phyloP scores from a whole-genome alignment of 2,113 vertebrate species.

The Isichthys henryi region DNA sequence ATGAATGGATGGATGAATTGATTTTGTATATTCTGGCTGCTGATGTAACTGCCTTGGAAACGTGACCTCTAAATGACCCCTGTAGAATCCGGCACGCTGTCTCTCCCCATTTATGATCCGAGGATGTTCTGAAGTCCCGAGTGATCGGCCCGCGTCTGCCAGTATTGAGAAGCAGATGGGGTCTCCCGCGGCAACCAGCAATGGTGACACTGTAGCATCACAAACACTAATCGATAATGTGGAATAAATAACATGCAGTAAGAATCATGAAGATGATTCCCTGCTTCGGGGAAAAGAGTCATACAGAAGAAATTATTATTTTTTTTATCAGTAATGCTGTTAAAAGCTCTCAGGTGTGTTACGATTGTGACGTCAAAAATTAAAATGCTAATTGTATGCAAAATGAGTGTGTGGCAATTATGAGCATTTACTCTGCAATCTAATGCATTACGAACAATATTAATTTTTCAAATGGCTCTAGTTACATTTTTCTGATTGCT shows the following conservation, averaged over 20 bases:
- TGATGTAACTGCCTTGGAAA: neutral
- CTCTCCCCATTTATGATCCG: neutral
- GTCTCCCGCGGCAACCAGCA: neutral
- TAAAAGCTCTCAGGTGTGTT: neutral
- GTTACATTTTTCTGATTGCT: constrained; percentile 21
- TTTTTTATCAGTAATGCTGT: neutral
- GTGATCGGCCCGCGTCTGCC: neutral
- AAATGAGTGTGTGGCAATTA: constrained; percentile 6
- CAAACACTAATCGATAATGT: neutral
- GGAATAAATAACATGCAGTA: neutral
- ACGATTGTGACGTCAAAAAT: neutral
- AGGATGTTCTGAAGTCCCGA: neutral
- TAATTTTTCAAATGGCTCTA: constrained; percentile 13
- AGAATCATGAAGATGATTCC: neutral
- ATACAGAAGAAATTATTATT: neutral
- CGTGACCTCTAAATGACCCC: neutral
- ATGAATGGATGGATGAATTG: neutral
- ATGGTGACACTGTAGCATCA: neutral
- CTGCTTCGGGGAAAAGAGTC: neutral
- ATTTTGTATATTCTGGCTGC: neutral
- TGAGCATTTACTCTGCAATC: constrained; percentile 17
- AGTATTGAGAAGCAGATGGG: neutral
- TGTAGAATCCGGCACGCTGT: neutral
- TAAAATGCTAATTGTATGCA: neutral
- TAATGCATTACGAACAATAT: constrained; percentile 19